A percentile compares a stretch with the other conserved stretches of the same genome.
Evolutionary conservation across 2,797 vertebrate genomes (phyloP).

Genomic region (Ctenopoma kingsleyae): DNA sequence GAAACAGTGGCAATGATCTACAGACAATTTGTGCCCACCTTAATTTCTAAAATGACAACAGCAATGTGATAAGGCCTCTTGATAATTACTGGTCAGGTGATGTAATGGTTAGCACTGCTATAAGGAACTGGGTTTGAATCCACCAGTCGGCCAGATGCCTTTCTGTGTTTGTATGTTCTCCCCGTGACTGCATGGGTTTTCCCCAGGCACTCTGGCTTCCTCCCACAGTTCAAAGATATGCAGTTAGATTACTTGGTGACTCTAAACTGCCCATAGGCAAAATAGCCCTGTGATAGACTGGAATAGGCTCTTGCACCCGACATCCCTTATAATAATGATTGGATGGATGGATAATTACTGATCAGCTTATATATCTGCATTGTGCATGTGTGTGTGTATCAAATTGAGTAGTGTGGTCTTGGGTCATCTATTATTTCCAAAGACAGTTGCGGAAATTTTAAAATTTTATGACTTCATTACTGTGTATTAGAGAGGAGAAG

Average conservation of each 20-base stretch:
- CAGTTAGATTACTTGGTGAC: no score
- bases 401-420: slow-evolving; percentile 51
- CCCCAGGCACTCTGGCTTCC: no score
- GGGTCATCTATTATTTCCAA: slow-evolving; percentile 65
- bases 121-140: no score
- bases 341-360: slow-evolving; percentile 51
- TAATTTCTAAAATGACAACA: slow-evolving; percentile 48
- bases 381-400: slow-evolving; percentile 40
- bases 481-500: not conserved
- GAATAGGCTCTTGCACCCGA: no score
- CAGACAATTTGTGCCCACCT: not conserved
- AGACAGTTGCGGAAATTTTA: slow-evolving; percentile 53
- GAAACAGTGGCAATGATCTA: not conserved
- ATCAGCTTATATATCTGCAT: not conserved
- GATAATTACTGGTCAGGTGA: slow-evolving; percentile 52
- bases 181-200: no score
- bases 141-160: no score
- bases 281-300: no score
- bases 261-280: no score
- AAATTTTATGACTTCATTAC: slow-evolving; percentile 47
- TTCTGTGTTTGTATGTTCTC: slow-evolving; percentile 28
- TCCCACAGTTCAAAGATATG: no score
- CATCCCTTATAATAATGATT: no score
- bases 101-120: no score
- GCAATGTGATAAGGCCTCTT: slow-evolving; percentile 72